Evolutionary conservation across 2,888 invertebrate species (phyloP), one percentile per base, ranked within the genome.

Genomic region (Xanthia togata): DNA sequence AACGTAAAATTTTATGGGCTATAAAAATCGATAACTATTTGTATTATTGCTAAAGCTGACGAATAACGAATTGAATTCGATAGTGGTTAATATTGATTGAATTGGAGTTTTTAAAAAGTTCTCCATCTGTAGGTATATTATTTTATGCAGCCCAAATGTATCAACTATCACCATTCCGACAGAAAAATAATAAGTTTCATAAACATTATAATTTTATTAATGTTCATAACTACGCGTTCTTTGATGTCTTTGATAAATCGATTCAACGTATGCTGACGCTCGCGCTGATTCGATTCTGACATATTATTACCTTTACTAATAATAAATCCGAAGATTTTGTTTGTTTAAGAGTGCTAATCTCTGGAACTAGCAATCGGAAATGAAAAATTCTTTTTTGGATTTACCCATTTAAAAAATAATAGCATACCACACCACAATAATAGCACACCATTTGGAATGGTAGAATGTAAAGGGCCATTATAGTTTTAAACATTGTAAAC

Each of bases 1-100:
- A 77, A 53, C 65, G 50, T 84, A 38, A 69, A 44, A 68, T 69
- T 83, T 83, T 64, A 83, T 72, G 35, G 47, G 23, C n/a, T 38
- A 55, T 62, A 50, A 35, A 55, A 81, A 31, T 70, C n/a, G n/a
- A 70, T 57, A 55, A 63, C 50, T 26, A 26, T 53, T 80, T 31
- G 20, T 64, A 47, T 55, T 55, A 17, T 31, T 41, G 2, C 23
- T 20, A 31, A n/a, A 67, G 60, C n/a, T n/a, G 63, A n/a, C n/a
- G n/a, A n/a, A 53, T 47, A 74, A 26, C 14, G 1, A 73, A 50
- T 67, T 62, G 12, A 47, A 26, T 53, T 65, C 9, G 41, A 53
- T 64, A 59, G 26, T 8, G 0, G 14, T 44, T 9, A 59, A 38
- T 0, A 31, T 31, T 73, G 53, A 31, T 38, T 55, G 4, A 69